Evolutionary conservation across 2,113 vertebrate genomes (phyloP), one percentile per base, ranked within the genome.

Genomic region (Forbesichthys papilliferus): DNA sequence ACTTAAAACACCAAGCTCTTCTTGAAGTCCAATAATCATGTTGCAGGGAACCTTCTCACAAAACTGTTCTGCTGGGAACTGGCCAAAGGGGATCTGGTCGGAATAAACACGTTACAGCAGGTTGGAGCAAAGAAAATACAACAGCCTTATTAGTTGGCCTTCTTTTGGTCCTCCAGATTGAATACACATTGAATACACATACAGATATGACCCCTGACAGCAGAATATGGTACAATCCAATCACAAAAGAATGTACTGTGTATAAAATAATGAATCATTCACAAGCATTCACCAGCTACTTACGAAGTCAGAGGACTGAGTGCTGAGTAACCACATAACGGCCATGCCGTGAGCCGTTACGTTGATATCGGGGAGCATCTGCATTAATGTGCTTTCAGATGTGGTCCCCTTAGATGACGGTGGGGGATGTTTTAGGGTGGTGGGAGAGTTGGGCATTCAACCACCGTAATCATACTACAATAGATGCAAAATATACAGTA

Each of bases 391-490:
- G 12, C 12, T 57, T 20, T 89, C 27, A 0, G 16, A 79, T 8
- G 82, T 13, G n/a, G 4, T 57, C 9, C 85, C 84, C 55, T 90
- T 90, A 20, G 13, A 61, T 48, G 83, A 87, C 2, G 85, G 87
- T 20, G 86, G 88, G 12, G 89, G 83, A 2, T 1, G 73, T 64
- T 84, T 79, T 61, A 92, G 58, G 3, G 83, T 13, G 49, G 36
- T 11, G 11, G 84, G 88, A 34, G 11, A 48, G 84, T 90, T 91
- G 63, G 88, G 87, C 84, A 90, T 88, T 87, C 74, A 90, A 64
- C 56, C 74, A 16, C 74, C 73, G 0, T 78, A 88, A 68, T 89
- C 90, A 73, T 10, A 91, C 89, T 90, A 70, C 13, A 73, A 52
- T 20, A 20, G 20, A 20, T 20, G 20, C 20, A 20, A 1, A 20